Percentiles rank a stretch among this genome's conserved stretches.
These are phyloP conservation scores for Stenotaenia linearis DNA, from an alignment of 2,888 invertebrate genomes.

Conservation along the genomic window DNA sequence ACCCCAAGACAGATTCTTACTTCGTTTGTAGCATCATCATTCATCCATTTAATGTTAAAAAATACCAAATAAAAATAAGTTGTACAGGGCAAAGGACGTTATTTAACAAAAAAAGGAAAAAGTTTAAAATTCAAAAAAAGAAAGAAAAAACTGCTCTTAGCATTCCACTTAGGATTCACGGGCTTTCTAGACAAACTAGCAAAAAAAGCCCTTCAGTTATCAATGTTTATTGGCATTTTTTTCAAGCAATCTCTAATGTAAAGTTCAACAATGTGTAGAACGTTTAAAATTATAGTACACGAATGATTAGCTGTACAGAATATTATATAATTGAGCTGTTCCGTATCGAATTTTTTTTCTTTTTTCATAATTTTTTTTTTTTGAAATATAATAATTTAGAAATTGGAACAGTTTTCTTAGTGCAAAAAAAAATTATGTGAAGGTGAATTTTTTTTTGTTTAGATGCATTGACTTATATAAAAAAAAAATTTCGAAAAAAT, in stretches of 20 bases:
- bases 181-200: neutral
- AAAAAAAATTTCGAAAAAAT: neutral
- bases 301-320: neutral
- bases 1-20: neutral
- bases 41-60: neutral
- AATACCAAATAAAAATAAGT: neutral
- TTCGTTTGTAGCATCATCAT: neutral
- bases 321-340: neutral
- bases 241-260: neutral
- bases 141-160: neutral
- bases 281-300: neutral
- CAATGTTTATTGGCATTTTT: constrained; percentile 4
- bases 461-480: neutral
- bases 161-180: neutral
- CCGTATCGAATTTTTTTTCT: neutral
- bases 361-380: neutral
- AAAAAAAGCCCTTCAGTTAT: neutral
- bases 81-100: neutral
- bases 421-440: neutral
- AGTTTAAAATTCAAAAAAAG: neutral
- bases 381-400: neutral
- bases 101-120: neutral
- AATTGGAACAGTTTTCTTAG: neutral
- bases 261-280: neutral
- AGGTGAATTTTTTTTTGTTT: neutral